Evolutionary conservation across 2,113 vertebrate genomes (phyloP), one percentile per base, ranked within the genome.

Genomic region (Athene noctua): DNA sequence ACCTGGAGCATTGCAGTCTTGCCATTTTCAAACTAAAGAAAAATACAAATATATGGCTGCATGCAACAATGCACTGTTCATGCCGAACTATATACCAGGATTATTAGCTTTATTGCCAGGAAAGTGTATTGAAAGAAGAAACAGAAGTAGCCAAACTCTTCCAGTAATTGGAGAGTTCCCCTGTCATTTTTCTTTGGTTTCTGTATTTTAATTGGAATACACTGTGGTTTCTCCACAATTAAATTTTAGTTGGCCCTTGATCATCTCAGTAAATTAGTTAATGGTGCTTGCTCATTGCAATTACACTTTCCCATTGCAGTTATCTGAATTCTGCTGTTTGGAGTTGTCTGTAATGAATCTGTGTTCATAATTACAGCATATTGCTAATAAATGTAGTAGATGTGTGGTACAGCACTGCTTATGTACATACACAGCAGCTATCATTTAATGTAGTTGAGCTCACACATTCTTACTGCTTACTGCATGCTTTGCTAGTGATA

Each of bases 401-500:
- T 5, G 4, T 78, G 55, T 34, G 57, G 44, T 61, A 55, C 79
- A 91, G 51, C 84, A 74, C 27, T 63, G 58, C 49, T 82, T 68
- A 51, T 55, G 58, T 38, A 40, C 15, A 4, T 42, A 47, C 36
- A 22, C 61, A 87, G 88, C 61, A 89, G 65, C 66, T 78, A 52
- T 70, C 36, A 2, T 54, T 71, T 54, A 80, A 88, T 73, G 70
- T 38, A n/a, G 70, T 30, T 89, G 89, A 94, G 86, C 49, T 97
- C 70, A 90, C 78, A 80, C 3, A 2, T 79, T 82, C 42, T 62
- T 70, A 90, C 1, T 87, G 80, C 84, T 85, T 80, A 63, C 78
- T 36, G 57, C 54, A 66, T 85, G 86, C 40, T 77, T 87, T 95
- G 74, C 87, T 90, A 55, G 78, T 96, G 91, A 95, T 89, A 91